Base-by-base conservation (phyloP, 2,888 invertebrate genomes). In the Sinohyriopsis cumingii region DNA sequence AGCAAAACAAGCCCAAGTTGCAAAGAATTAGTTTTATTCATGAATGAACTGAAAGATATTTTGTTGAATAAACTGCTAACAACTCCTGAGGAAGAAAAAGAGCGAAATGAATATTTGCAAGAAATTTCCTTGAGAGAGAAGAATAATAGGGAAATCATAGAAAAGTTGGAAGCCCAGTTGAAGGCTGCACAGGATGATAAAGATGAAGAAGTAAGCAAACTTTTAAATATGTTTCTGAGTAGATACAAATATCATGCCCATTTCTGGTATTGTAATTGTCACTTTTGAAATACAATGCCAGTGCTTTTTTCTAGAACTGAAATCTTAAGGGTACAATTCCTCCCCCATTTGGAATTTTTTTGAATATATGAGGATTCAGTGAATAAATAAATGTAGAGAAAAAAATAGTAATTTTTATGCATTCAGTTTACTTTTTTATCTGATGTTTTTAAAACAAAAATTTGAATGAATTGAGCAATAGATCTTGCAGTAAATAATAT, bases 31-130 rank as follows among this genome's bases (percentile, higher is more conserved):
- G 74, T 86, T n/a, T 64, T 33, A 5, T 77, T 79, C 61, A 73
- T 89, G 81, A 79, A 82, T 62, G 88, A 88, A 71, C 77, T 90
- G 60, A 81, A 81, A 67, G 89, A 88, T 63, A 86, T 90, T 55
- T 72, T 90, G 28, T 80, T 88, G 82, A 81, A 82, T 54, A 87
- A 87, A 68, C 73, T 90, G 62, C 82, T 90, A 69, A 89, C 89
- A 25, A 89, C 89, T 4, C 90, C 90, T 7, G 82, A 86, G 55
- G 90, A 90, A 77, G 88, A 89, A 65, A 80, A 78, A 45, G 89
- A 90, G 69, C 83, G 86, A 65, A 83, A 84, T 73, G 82, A 82
- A 28, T 90, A 88, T 73, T 82, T 90, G 25, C 80, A 82, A 60
- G 86, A 89, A 67, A 83, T 90, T 33, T 80, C 86, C 6, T 81